Conservation (phyloP, 2,797 vertebrate genomes). For the Urocyon cinereoargenteus region DNA sequence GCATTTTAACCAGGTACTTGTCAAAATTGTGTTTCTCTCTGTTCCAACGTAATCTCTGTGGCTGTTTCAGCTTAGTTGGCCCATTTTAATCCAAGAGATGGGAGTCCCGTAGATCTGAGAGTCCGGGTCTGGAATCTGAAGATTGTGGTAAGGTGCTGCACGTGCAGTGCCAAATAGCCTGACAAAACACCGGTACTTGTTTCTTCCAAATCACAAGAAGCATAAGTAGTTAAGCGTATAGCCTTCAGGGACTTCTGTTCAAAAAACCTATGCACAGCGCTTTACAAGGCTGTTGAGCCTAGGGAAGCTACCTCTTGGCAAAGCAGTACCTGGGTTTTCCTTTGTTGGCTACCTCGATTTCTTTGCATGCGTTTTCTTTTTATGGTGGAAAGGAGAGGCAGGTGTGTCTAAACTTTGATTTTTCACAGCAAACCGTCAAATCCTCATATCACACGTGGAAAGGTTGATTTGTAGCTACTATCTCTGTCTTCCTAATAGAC, state of each 20-base stretch:
- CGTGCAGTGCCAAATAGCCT: neutral
- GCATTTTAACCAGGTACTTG: conserved; percentile 52
- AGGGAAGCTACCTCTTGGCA: neutral
- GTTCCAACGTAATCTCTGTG: conserved; percentile 9
- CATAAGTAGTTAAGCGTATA: neutral
- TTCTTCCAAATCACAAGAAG: conserved; percentile 8
- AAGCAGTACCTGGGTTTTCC: neutral
- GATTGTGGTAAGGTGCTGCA: conserved; percentile 15
- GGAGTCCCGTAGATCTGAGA: neutral
- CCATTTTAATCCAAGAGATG: neutral
- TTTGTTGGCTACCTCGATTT: neutral
- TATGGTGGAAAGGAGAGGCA: conserved; percentile 3
- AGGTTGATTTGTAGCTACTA: conserved; percentile 66
- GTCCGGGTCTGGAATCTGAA: neutral
- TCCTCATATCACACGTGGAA: neutral
- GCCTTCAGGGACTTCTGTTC: neutral
- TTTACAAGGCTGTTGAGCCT: neutral
- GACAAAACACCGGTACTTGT: conserved; percentile 29
- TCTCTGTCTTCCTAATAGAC: conserved; percentile 63
- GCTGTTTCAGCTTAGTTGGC: neutral
- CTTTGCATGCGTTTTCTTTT: neutral
- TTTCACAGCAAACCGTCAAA: conserved; percentile 42
- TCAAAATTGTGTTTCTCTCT: neutral
- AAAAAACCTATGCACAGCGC: neutral
- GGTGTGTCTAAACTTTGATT: neutral